Conservation (phyloP, 2,113 vertebrate genomes). For the Epinephelus moara region DNA sequence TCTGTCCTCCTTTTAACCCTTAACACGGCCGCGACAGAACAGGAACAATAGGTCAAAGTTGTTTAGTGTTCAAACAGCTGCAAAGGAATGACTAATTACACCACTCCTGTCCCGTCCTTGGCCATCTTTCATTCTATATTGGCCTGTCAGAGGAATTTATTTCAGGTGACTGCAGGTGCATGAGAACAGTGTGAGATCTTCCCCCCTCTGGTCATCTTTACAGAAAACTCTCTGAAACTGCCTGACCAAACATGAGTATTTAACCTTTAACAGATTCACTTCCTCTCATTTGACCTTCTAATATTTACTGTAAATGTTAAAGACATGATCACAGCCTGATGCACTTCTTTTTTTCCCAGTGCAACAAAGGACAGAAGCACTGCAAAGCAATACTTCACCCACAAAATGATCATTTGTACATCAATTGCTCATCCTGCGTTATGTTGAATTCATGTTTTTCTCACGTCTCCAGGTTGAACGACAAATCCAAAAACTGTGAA, state of each 20-base stretch:
- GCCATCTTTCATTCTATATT: slow-evolving; percentile 7
- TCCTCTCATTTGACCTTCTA: slow-evolving; percentile 11
- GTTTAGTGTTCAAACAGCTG: slow-evolving; percentile 48
- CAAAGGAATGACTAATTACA: slow-evolving; percentile 38
- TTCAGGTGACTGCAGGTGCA: slow-evolving; percentile 33
- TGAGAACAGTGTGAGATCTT: slow-evolving; percentile 6
- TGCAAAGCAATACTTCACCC: too few species aligned
- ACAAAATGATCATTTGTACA: too few species aligned
- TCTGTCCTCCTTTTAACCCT: slow-evolving; percentile 8
- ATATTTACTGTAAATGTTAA: background rate
- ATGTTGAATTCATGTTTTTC: too few species aligned
- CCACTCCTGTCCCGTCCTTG: background rate
- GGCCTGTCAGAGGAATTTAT: slow-evolving; percentile 26
- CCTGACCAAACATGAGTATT: slow-evolving; percentile 19
- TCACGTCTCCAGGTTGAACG: too few species aligned
- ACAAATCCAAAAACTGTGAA: too few species aligned
- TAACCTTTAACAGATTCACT: slow-evolving; percentile 16
- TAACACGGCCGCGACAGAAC: background rate
- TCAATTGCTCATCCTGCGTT: too few species aligned
- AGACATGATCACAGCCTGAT: background rate
- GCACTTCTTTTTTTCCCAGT: slow-evolving; percentile 1
- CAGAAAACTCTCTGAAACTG: slow-evolving; percentile 7
- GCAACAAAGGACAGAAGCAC: background rate
- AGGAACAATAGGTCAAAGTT: slow-evolving; percentile 12
- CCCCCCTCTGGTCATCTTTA: background rate